phyloP scores from a whole-genome alignment of 2,113 vertebrate genomes.

The Hepsetus odoe region DNA sequence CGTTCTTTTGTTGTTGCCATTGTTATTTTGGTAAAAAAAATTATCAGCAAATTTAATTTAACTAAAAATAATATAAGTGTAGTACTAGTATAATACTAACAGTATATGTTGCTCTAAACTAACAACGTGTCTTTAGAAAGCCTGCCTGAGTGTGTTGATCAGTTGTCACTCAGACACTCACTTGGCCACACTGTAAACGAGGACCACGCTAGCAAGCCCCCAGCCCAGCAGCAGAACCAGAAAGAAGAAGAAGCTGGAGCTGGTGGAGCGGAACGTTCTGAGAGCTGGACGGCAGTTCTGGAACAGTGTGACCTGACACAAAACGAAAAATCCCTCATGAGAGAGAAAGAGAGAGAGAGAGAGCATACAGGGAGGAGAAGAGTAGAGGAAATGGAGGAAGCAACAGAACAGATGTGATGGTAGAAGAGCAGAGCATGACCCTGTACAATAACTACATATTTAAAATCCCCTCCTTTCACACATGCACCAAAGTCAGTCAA shows the following conservation, averaged over 20 bases:
- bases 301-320: conserved; percentile 79
- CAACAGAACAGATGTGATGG: not conserved
- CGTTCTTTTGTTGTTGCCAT: too few species aligned
- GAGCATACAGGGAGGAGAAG: not conserved
- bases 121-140: not conserved
- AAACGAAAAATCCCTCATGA: not conserved
- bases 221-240: conserved; percentile 85
- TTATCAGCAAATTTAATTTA: too few species aligned
- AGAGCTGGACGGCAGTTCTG: conserved; percentile 81
- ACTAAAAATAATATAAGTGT: too few species aligned
- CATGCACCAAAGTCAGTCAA: too few species aligned
- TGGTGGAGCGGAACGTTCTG: conserved; percentile 83
- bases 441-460: too few species aligned
- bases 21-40: too few species aligned
- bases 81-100: too few species aligned
- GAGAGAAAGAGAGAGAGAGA: not conserved
- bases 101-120: too few species aligned
- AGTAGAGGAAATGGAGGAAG: not conserved
- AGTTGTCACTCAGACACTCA: conserved; percentile 65
- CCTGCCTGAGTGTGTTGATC: not conserved
- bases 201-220: conserved; percentile 73
- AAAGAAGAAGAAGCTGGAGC: conserved; percentile 83
- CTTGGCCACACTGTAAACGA: conserved; percentile 81
- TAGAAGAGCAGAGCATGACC: too few species aligned
- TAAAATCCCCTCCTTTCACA: too few species aligned